Evolutionary conservation across 2,888 invertebrate genomes (phyloP).

Genomic region (Kuschelorhynchus macadamiae): DNA sequence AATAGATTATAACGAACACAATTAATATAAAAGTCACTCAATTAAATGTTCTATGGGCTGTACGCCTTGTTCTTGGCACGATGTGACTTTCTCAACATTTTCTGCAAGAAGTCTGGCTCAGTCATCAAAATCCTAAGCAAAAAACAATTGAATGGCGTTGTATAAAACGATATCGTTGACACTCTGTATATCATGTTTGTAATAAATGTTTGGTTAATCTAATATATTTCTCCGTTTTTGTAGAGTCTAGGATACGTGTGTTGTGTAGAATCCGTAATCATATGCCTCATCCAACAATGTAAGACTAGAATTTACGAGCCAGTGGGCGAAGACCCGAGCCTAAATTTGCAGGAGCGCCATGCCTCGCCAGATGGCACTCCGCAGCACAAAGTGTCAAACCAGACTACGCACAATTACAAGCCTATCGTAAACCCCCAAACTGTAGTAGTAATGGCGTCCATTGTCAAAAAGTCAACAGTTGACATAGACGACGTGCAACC

Average conservation of each 20-base stretch:
- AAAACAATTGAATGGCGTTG: too few relatives aligned
- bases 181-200: too few relatives aligned
- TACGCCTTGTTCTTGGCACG: too few relatives aligned
- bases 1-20: too few relatives aligned
- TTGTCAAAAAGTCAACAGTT: conserved; percentile 32
- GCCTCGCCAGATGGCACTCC: conserved; percentile 63
- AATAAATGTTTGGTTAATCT: too few relatives aligned
- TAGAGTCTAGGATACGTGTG: conserved; percentile 76
- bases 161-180: too few relatives aligned
- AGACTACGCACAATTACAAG: conserved; percentile 68
- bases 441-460: conserved; percentile 14
- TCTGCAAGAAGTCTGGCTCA: too few relatives aligned
- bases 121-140: too few relatives aligned
- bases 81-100: too few relatives aligned
- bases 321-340: conserved; percentile 76
- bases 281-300: conserved; percentile 74
- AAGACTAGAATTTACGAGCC: conserved; percentile 72
- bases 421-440: conserved; percentile 64
- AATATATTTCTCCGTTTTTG: conserved; percentile 52
- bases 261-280: conserved; percentile 73
- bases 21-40: too few relatives aligned
- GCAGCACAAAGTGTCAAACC: conserved; percentile 63
- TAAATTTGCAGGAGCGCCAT: conserved; percentile 70
- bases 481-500: conserved; percentile 68
- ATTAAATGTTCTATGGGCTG: too few relatives aligned